Evolutionary conservation across 2,113 vertebrate genomes (phyloP), one percentile per base, ranked within the genome.

Genomic region (Etia nguti): DNA sequence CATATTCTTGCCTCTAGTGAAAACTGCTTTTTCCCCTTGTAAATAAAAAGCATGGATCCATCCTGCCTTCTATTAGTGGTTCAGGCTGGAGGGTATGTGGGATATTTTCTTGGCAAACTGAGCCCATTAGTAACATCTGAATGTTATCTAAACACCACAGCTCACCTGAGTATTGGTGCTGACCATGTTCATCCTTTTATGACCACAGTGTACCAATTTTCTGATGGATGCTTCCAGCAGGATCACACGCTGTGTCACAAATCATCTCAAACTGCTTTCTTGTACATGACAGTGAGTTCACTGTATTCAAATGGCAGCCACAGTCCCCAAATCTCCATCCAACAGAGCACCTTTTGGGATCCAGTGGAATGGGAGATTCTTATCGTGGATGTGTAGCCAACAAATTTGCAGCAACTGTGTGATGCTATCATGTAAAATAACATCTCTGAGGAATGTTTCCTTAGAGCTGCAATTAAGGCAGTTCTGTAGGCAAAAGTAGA

Each of bases 331-430:
- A 41, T 15, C 62, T 41, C 62, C 36, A 68, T 68, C 62, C 62
- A 68, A 41, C n/a, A 68, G 62, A 68, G 36, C 62, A 68, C 36
- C 15, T 0, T 0, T 68, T 36, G n/a, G 38, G 36, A 68, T 41
- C 34, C n/a, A 22, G 36, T 24, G 20, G 7, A 41, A 41, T 41
- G 62, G 36, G 36, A 41, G n/a, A 68, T 68, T 68, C 62, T 22
- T 41, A 68, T 41, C 20, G 41, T 68, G 62, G 34, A 68, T 68
- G 62, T 68, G 62, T 41, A 68, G 62, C 62, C 62, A 15, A 68
- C 11, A 68, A 41, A 68, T 68, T 36, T 68, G 36, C 62, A 68
- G 62, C 13, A 22, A 41, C 62, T 41, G n/a, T 68, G 36, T 41
- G n/a, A 68, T 41, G 3, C 36, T 68, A 41, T 68, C 36, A 68